Conservation (phyloP, 2,113 vertebrate species). For the Pelodiscus sinensis region DNA sequence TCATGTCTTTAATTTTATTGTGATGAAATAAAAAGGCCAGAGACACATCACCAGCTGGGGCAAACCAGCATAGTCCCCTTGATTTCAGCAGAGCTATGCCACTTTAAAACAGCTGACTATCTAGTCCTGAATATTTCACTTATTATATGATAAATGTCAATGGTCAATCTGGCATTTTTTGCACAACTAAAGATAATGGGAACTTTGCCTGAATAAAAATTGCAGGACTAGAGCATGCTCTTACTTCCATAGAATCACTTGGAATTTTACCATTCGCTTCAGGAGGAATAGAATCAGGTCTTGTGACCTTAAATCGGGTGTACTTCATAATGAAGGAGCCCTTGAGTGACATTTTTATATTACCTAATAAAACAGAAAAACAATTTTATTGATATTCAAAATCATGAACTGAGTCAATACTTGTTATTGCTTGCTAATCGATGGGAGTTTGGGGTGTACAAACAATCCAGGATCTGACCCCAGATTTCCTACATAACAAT, state of each 20-base stretch:
- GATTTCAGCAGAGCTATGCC: rapidly evolving
- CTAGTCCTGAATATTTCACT: not conserved
- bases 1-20: not conserved
- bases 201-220: not conserved
- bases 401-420: not conserved
- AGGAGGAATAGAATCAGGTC: not conserved
- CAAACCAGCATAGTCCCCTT: rapidly evolving
- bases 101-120: not conserved
- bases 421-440: not conserved
- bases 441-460: not conserved
- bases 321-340: not conserved
- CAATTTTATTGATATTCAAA: not conserved
- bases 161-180: not conserved
- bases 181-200: not conserved
- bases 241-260: not conserved
- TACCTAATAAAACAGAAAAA: not conserved
- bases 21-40: not conserved
- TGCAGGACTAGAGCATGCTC: not conserved
- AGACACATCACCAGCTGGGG: not conserved
- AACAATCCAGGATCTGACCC: not conserved
- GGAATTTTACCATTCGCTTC: not conserved
- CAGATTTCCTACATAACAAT: not conserved
- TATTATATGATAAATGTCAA: not conserved
- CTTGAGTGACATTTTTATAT: not conserved
- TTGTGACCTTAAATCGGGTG: rapidly evolving